Evolutionary conservation across 2,888 invertebrate genomes (phyloP).

Genomic region (Stenotaenia linearis): DNA sequence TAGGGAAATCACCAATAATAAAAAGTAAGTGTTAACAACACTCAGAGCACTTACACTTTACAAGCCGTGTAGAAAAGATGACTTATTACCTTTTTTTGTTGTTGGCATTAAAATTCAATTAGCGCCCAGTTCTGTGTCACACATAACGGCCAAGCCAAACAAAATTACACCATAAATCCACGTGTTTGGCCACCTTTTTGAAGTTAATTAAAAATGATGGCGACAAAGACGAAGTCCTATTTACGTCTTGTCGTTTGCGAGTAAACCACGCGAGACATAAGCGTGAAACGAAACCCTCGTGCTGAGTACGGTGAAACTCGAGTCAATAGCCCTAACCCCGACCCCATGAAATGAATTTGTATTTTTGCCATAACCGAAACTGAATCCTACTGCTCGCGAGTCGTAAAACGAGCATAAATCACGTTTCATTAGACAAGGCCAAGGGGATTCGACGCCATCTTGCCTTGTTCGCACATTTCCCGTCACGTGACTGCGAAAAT

Average conservation of each 20-base stretch:
- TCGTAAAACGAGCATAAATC: neutral
- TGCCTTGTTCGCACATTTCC: neutral
- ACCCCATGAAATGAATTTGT: neutral
- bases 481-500: too few relatives aligned
- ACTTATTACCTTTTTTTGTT: neutral
- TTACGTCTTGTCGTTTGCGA: neutral
- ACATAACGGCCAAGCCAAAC: neutral
- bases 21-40: neutral
- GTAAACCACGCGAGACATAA: neutral
- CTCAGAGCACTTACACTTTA: neutral
- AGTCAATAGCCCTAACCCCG: neutral
- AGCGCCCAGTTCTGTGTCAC: neutral
- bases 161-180: constrained; percentile 2
- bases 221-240: neutral
- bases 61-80: neutral
- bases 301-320: neutral
- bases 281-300: neutral
- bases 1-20: neutral
- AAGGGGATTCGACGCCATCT: neutral
- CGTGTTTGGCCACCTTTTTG: neutral
- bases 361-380: neutral
- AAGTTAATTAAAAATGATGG: constrained; percentile 11
- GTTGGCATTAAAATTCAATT: constrained; percentile 16
- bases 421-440: constrained; percentile 5
- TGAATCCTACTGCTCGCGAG: neutral